phyloP scores from a whole-genome alignment of 1,140 invertebrate species.

The Branchinecta lynchi region DNA sequence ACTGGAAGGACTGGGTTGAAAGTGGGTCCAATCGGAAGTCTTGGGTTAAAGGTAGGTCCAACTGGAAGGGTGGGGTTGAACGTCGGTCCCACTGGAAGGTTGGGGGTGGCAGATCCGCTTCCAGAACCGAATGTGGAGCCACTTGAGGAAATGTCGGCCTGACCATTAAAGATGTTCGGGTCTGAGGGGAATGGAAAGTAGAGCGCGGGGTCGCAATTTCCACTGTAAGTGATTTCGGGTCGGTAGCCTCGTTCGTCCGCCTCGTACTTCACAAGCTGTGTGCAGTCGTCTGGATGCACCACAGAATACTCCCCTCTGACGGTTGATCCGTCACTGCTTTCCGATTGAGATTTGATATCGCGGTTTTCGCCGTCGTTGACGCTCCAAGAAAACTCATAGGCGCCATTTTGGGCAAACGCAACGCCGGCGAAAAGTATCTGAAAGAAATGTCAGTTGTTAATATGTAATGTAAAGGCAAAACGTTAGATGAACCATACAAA shows the following conservation, averaged over 20 bases:
- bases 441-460: background rate
- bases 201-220: slow-evolving; percentile 8
- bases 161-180: slow-evolving; percentile 13
- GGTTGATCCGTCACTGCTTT: slow-evolving; percentile 21
- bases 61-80: background rate
- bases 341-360: slow-evolving; percentile 15
- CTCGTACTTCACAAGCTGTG: slow-evolving; percentile 19
- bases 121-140: background rate
- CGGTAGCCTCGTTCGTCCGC: background rate
- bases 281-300: slow-evolving; percentile 21
- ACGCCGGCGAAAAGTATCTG: background rate
- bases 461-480: too few relatives aligned
- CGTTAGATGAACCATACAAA: too few relatives aligned
- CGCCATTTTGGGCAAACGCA: background rate
- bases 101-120: background rate
- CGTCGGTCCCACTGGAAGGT: background rate
- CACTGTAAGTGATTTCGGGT: background rate
- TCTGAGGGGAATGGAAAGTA: background rate
- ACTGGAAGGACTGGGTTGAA: background rate
- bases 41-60: background rate
- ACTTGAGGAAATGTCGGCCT: slow-evolving; percentile 12
- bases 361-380: background rate
- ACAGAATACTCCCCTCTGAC: slow-evolving; percentile 20
- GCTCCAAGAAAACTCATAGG: background rate
- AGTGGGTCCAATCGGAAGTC: background rate